Percentiles rank a stretch among this genome's conserved stretches.
These are phyloP conservation scores for Anser brachyrhynchus DNA, from an alignment of 2,113 vertebrate species.

Conservation along the genomic window DNA sequence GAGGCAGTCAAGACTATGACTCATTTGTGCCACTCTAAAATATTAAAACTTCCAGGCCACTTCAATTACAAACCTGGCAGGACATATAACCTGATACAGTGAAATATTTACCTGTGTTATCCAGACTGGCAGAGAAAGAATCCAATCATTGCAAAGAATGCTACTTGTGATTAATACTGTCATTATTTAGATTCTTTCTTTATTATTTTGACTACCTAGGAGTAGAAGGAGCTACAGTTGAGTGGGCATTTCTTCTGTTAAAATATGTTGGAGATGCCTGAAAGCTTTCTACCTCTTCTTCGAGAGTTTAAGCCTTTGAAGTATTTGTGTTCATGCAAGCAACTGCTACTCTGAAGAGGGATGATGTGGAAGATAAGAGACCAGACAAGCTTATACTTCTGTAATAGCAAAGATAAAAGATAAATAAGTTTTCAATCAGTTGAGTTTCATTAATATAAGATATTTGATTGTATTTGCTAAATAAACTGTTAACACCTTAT, in stretches of 20 bases:
- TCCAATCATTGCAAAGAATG: neutral
- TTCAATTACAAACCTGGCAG: conserved; percentile 58
- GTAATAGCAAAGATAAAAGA: neutral
- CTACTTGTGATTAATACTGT: neutral
- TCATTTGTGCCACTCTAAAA: conserved; percentile 65
- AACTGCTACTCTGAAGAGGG: neutral
- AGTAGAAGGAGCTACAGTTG: neutral
- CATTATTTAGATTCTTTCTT: neutral
- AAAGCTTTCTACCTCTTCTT: neutral
- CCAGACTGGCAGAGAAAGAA: neutral
- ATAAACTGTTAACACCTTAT: no score
- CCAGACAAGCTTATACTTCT: neutral
- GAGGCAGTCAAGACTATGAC: conserved; percentile 7
- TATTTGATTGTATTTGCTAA: no score
- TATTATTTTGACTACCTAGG: neutral
- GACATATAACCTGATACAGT: neutral
- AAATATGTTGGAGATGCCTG: neutral
- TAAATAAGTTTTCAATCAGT: neutral
- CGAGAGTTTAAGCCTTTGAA: neutral
- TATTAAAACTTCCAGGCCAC: conserved; percentile 54
- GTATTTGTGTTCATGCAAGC: neutral
- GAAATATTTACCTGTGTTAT: conserved; percentile 27
- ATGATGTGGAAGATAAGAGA: neutral
- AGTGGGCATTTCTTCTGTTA: neutral
- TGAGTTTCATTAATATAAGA: no score